These are phyloP conservation scores for Ochotona princeps DNA, from an alignment of 2,113 vertebrate species.

Conservation along the genomic window DNA sequence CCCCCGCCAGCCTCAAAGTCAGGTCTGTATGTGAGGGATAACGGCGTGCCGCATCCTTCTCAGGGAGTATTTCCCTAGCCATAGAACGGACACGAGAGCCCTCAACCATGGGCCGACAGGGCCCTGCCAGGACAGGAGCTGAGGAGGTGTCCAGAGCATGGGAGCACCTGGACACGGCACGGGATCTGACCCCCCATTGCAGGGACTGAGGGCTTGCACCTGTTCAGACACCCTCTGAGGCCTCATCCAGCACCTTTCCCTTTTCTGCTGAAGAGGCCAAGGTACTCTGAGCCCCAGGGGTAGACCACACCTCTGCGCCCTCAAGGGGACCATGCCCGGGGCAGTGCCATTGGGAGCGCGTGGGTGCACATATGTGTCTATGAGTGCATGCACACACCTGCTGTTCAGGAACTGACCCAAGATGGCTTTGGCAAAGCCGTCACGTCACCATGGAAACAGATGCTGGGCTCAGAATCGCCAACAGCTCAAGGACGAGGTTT, in stretches of 20 bases:
- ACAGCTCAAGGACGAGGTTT: neutral
- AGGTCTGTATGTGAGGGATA: neutral
- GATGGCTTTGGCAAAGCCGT: constrained; percentile 78
- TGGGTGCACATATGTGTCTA: fast-evolving
- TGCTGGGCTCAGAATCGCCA: constrained; percentile 64
- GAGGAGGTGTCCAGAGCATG: neutral
- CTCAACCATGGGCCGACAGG: too few species aligned
- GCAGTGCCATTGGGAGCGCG: fast-evolving
- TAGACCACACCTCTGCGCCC: neutral
- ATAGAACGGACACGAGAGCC: fast-evolving
- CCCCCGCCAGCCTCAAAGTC: neutral
- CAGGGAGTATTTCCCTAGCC: too few species aligned
- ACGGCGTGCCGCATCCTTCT: neutral
- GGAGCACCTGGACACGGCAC: neutral
- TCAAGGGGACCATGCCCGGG: fast-evolving
- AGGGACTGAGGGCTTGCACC: neutral
- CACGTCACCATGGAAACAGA: constrained; percentile 82
- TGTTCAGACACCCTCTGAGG: too few species aligned
- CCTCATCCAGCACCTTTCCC: neutral
- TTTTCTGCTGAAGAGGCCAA: neutral
- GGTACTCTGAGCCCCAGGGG: neutral
- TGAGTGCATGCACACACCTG: neutral
- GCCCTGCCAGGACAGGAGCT: neutral
- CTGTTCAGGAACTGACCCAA: constrained; percentile 80
- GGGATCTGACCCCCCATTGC: neutral